Conservation (phyloP, 2,888 invertebrate species). For the Calameuta filiformis region DNA sequence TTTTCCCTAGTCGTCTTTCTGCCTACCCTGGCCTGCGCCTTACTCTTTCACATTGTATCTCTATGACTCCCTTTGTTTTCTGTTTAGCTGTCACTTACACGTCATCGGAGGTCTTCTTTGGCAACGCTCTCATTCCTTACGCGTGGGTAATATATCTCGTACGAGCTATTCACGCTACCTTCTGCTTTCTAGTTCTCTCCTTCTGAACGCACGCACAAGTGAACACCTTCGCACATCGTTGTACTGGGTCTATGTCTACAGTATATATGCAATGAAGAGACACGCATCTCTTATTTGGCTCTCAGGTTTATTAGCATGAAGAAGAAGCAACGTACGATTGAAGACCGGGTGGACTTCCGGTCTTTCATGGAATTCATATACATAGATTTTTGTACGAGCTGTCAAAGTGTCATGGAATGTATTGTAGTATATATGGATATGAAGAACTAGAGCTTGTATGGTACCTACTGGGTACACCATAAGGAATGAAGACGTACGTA, state of each 20-base stretch:
- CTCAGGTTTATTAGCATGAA: background rate
- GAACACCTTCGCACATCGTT: background rate
- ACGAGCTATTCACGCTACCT: background rate
- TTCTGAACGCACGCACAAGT: background rate
- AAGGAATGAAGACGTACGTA: background rate
- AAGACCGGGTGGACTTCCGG: background rate
- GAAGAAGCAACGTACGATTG: background rate
- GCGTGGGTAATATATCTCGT: constrained; percentile 9
- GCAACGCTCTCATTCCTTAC: constrained; percentile 37
- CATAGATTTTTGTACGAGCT: background rate
- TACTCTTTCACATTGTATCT: background rate
- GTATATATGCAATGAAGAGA: background rate
- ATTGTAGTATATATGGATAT: background rate
- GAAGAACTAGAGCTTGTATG: background rate
- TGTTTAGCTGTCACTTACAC: background rate
- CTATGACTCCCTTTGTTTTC: constrained; percentile 20
- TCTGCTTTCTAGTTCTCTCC: background rate
- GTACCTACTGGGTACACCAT: background rate
- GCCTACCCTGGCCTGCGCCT: background rate
- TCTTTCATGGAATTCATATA: background rate
- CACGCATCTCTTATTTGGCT: background rate
- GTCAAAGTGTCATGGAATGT: background rate
- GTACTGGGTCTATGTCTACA: background rate
- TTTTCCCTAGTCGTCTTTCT: constrained; percentile 25
- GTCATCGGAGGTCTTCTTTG: background rate